These are phyloP conservation scores for Eremobia ochroleuca DNA, from an alignment of 2,888 invertebrate genomes.

Conservation along the genomic window DNA sequence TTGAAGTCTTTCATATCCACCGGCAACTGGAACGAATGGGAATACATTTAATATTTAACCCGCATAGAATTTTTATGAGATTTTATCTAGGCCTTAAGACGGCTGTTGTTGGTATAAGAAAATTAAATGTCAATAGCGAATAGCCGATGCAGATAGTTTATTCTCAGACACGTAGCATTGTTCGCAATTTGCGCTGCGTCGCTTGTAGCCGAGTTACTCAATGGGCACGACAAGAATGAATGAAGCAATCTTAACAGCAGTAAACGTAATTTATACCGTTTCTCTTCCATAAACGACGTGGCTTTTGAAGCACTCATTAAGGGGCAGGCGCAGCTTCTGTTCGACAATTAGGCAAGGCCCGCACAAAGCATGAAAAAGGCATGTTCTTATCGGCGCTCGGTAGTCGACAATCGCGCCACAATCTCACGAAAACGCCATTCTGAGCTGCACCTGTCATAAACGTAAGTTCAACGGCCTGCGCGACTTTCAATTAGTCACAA, in stretches of 20 bases:
- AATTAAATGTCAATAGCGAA: constrained; percentile 80
- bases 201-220: constrained; percentile 80
- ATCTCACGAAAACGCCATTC: constrained; percentile 90
- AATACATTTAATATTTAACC: constrained; percentile 61
- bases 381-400: constrained; percentile 82
- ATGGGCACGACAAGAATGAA: constrained; percentile 86
- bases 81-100: constrained; percentile 64
- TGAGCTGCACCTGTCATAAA: constrained; percentile 88
- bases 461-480: constrained; percentile 80
- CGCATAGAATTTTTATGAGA: constrained; percentile 60
- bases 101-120: constrained; percentile 71
- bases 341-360: constrained; percentile 85
- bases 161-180: constrained; percentile 80
- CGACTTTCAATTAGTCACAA: constrained; percentile 86
- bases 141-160: constrained; percentile 77
- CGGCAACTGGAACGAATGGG: constrained; percentile 60
- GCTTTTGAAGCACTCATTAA: constrained; percentile 80
- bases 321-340: constrained; percentile 85
- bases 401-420: constrained; percentile 85
- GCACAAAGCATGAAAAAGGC: constrained; percentile 75
- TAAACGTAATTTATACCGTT: constrained; percentile 86
- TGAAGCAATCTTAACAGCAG: constrained; percentile 86
- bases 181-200: constrained; percentile 80
- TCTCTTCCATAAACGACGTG: constrained; percentile 85
- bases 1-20: constrained; percentile 76